Percentiles rank a stretch among this genome's conserved stretches.
Evolutionary conservation across 53 echinoderm and acorn worm genomes (phyloP).

Genomic region (Holothuria scabra): DNA sequence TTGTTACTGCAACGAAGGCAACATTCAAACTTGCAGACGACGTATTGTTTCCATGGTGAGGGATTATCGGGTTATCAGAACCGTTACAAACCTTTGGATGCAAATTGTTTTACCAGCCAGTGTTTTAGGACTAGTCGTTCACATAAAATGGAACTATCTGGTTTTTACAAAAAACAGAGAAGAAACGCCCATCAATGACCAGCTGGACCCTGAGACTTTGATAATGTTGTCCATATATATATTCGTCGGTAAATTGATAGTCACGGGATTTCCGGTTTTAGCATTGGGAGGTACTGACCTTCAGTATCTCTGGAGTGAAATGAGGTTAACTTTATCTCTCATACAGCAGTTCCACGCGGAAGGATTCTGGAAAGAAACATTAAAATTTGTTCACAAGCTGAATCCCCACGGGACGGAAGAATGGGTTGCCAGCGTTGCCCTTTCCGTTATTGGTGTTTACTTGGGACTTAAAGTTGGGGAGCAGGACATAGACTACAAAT

Average conservation of each 20-base stretch:
- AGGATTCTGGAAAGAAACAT: conserved; percentile 73
- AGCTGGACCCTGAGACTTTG: neutral
- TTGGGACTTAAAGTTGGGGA: conserved; percentile 60
- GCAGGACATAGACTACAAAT: conserved; percentile 66
- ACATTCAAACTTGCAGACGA: conserved; percentile 65
- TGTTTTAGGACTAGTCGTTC: conserved; percentile 75
- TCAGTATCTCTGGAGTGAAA: conserved; percentile 68
- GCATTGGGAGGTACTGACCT: conserved; percentile 71
- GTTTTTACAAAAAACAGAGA: conserved; percentile 38
- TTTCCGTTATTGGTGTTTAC: conserved; percentile 69
- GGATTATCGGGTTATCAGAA: conserved; percentile 60
- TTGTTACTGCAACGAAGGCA: conserved; percentile 59
- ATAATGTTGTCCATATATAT: conserved; percentile 70
- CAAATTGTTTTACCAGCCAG: conserved; percentile 65
- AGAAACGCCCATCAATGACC: conserved; percentile 41
- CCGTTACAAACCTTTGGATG: conserved; percentile 56
- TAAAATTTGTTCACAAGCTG: conserved; percentile 59
- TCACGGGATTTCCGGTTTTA: conserved; percentile 55
- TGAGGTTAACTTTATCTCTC: conserved; percentile 69
- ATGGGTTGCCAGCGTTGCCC: conserved; percentile 51
- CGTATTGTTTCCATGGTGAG: conserved; percentile 68
- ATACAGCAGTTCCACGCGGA: conserved; percentile 59
- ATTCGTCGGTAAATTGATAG: conserved; percentile 73
- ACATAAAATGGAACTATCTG: conserved; percentile 81
- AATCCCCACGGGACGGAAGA: conserved; percentile 47